These are phyloP conservation scores for Nomada flava DNA, from an alignment of 2,888 invertebrate species.

Conservation along the genomic window DNA sequence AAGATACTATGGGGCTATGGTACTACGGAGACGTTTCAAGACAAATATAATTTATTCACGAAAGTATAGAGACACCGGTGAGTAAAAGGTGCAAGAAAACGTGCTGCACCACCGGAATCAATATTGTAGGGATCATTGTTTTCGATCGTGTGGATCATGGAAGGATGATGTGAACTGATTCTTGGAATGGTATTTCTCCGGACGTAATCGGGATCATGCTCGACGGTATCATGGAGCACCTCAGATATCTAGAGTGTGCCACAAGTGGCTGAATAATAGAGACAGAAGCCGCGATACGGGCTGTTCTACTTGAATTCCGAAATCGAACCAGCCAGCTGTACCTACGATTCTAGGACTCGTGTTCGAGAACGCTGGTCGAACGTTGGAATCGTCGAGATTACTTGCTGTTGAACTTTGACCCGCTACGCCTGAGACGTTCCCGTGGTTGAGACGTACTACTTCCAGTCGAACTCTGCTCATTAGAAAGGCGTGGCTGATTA, in stretches of 20 bases:
- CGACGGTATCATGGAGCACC: neutral
- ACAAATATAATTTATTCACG: too few species aligned
- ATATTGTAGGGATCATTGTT: conserved; percentile 5
- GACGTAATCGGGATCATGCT: conserved; percentile 6
- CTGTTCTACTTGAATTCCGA: neutral
- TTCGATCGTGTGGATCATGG: neutral
- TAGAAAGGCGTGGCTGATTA: conserved; percentile 15
- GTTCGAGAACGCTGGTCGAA: neutral
- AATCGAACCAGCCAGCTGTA: conserved; percentile 3
- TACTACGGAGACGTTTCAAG: too few species aligned
- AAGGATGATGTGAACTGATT: neutral
- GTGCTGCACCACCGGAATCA: neutral
- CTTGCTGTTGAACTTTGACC: conserved; percentile 14
- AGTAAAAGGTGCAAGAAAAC: neutral
- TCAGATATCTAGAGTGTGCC: conserved; percentile 24
- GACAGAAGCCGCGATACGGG: neutral
- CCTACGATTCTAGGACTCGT: neutral
- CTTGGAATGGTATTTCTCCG: conserved; percentile 7
- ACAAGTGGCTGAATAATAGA: conserved; percentile 13
- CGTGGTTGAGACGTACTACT: neutral
- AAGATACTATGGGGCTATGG: too few species aligned
- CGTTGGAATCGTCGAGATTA: neutral
- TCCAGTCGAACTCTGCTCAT: neutral
- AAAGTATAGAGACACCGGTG: too few species aligned
- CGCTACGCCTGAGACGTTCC: neutral